phyloP scores from a whole-genome alignment of 1,140 invertebrate species.

The Saccostrea glomerata region DNA sequence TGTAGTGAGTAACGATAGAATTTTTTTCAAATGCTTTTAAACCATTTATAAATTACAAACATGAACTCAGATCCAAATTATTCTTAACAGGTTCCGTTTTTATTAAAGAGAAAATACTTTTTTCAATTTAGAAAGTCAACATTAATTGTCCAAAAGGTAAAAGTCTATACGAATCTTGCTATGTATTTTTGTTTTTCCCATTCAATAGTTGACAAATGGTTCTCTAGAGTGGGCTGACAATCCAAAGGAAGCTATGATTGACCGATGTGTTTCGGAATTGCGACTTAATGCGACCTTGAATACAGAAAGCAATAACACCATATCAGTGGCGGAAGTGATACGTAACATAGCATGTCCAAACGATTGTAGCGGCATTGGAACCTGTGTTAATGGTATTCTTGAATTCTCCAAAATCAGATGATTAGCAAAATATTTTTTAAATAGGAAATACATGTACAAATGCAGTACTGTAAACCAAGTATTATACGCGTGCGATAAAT shows the following conservation, averaged over 20 bases:
- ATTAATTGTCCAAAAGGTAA: not conserved
- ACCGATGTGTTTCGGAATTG: conserved; percentile 7
- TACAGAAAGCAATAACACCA: not conserved
- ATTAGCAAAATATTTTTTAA: too few relatives aligned
- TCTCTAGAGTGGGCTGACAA: conserved; percentile 10
- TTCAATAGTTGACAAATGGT: conserved; percentile 7
- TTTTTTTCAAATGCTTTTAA: not conserved
- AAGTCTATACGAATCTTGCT: not conserved
- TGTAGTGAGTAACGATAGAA: not conserved
- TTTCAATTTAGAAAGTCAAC: not conserved
- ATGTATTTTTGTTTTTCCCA: not conserved
- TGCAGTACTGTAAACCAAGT: too few relatives aligned
- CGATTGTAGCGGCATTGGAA: not conserved
- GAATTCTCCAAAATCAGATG: not conserved
- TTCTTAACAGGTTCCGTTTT: not conserved
- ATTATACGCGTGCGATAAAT: too few relatives aligned
- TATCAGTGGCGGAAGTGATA: not conserved
- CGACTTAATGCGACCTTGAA: not conserved
- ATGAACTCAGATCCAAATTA: not conserved
- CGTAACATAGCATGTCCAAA: not conserved
- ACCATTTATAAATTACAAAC: not conserved
- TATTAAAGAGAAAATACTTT: not conserved
- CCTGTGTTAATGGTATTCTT: not conserved
- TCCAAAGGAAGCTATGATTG: conserved; percentile 20
- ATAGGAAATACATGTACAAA: too few relatives aligned